Evolutionary conservation across 2,113 vertebrate genomes (phyloP), one percentile per base, ranked within the genome.

Genomic region (Lethenteron camtschaticum): DNA sequence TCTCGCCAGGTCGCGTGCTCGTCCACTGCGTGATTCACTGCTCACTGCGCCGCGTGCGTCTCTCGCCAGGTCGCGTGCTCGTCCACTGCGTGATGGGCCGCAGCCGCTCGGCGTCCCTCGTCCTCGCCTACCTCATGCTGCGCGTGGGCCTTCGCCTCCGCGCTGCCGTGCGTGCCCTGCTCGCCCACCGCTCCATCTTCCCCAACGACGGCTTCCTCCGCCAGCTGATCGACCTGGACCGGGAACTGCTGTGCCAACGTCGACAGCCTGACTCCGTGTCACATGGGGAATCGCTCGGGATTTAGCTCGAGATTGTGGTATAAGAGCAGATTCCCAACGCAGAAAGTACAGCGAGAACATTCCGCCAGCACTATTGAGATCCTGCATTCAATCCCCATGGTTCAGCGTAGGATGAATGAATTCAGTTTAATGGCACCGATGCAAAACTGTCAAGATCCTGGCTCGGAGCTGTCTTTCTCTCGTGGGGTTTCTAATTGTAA

Each of bases 151-250:
- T 76, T 58, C 73, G 73, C 10, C 72, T 77, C 2, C 73, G 73
- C 41, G 72, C 75, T 20, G 76, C 76, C 71, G 72, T 76, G 9
- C 71, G 73, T 55, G 75, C 74, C 75, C 72, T 76, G 10, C 70
- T 70, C 56, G 71, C 72, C 57, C 57, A 75, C 58, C 16, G 76
- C 4, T 74, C 75, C 0, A 74, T 77, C 9, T 70, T 73, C 18
- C 76, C 76, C 56, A 77, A 77, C 9, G 66, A 69, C 4, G 76
- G 75, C 24, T 77, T 77, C 71, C 76, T 75, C 74, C 74, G 74
- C 56, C 76, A 77, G 69, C 74, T 77, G 4, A 75, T 76, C 13
- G 73, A 74, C 11, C 76, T 76, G 24, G 74, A 77, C 59, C 74
- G 68, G 14, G 73, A 71, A 60, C 70, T 77, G 63, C 63, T 16